A percentile compares a stretch with the other conserved stretches of the same genome.
These are phyloP conservation scores for Cheilosia urbana DNA, from an alignment of 2,888 invertebrate genomes.

Conservation along the genomic window DNA sequence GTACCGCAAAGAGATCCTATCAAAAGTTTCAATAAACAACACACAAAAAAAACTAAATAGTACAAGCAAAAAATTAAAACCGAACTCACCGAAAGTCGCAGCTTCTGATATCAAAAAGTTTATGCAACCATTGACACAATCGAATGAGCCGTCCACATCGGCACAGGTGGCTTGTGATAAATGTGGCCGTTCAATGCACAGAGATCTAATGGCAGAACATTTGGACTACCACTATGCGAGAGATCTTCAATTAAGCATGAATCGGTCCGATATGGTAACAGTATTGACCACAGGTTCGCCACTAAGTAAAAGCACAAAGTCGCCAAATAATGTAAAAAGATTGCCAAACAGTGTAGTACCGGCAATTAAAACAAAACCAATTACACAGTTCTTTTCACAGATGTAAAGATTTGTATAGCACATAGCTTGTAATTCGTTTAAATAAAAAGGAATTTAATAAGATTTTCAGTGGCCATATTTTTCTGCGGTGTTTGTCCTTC, in stretches of 20 bases:
- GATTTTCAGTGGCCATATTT: too few species aligned
- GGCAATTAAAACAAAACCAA: slow-evolving; percentile 48
- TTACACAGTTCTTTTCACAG: slow-evolving; percentile 64
- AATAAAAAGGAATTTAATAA: neutral
- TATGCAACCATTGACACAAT: slow-evolving; percentile 58
- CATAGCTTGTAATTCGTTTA: neutral
- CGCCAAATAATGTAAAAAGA: slow-evolving; percentile 32
- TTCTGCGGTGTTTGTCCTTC: too few species aligned
- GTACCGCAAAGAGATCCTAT: slow-evolving; percentile 79
- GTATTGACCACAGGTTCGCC: neutral
- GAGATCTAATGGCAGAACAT: slow-evolving; percentile 56
- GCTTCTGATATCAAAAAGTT: slow-evolving; percentile 57
- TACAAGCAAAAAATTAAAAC: slow-evolving; percentile 77
- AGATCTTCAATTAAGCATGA: slow-evolving; percentile 52
- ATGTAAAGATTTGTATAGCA: slow-evolving; percentile 22
- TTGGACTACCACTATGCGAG: slow-evolving; percentile 66
- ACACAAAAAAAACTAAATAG: slow-evolving; percentile 77
- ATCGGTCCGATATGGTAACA: slow-evolving; percentile 49
- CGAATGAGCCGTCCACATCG: slow-evolving; percentile 46
- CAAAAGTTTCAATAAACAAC: slow-evolving; percentile 72
- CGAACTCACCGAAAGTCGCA: slow-evolving; percentile 66
- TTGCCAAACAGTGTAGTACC: slow-evolving; percentile 4
- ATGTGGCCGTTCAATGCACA: slow-evolving; percentile 51
- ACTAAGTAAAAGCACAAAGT: slow-evolving; percentile 38
- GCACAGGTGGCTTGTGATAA: slow-evolving; percentile 52